Conservation (phyloP, 2,888 invertebrate species). For the Yponomeuta plumbellus region DNA sequence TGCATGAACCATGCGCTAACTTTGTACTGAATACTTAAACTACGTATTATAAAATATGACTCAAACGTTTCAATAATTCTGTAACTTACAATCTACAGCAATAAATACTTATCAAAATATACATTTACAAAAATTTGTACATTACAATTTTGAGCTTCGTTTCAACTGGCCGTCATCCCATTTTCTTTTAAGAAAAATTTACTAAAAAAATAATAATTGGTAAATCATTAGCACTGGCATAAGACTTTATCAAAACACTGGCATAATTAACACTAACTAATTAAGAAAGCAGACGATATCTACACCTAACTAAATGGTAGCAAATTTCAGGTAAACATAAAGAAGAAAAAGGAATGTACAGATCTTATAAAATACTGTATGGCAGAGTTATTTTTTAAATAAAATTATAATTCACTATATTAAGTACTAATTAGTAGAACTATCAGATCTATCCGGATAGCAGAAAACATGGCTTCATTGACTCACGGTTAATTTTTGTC, state of each 20-base stretch:
- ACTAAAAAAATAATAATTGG: conserved; percentile 31
- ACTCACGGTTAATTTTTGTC: conserved; percentile 26
- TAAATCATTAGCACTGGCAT: conserved; percentile 42
- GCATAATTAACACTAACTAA: conserved; percentile 11
- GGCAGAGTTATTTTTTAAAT: conserved; percentile 50
- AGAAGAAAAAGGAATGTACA: conserved; percentile 59
- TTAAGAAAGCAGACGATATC: conserved; percentile 3
- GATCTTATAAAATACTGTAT: conserved; percentile 69
- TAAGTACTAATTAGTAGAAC: not conserved
- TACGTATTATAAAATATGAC: conserved; percentile 48
- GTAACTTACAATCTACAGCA: conserved; percentile 40
- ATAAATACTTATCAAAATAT: conserved; percentile 53
- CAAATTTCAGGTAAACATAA: conserved; percentile 54
- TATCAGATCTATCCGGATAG: conserved; percentile 21
- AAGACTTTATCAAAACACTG: conserved; percentile 32
- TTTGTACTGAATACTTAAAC: conserved; percentile 29
- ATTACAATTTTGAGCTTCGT: conserved; percentile 67
- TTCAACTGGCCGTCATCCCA: conserved; percentile 67
- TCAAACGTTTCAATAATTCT: conserved; percentile 62
- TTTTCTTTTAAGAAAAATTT: conserved; percentile 41
- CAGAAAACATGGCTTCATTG: conserved; percentile 34
- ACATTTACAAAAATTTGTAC: conserved; percentile 49
- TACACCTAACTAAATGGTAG: conserved; percentile 41
- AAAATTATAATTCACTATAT: conserved; percentile 12
- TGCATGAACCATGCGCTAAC: not conserved